Conservation (phyloP, 2,113 vertebrate genomes). For the Sprattus sprattus region DNA sequence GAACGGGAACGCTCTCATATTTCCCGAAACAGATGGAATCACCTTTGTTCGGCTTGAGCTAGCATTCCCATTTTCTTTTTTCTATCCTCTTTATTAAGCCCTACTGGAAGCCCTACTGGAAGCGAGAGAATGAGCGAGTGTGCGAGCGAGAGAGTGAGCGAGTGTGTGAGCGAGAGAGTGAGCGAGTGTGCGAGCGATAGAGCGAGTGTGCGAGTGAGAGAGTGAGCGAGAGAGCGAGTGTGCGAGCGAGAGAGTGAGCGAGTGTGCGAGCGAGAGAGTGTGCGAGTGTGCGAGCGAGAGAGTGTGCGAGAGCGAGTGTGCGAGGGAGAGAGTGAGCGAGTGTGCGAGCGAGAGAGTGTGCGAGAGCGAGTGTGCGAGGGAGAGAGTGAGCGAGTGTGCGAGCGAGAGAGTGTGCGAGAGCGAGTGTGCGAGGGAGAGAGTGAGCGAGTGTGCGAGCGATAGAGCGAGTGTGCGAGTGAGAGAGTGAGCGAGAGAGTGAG, state of each 20-base stretch:
- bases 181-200: neutral
- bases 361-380: neutral
- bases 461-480: neutral
- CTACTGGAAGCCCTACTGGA: too few relatives aligned
- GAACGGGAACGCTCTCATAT: neutral
- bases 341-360: neutral
- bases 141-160: neutral
- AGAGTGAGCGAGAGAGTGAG: neutral
- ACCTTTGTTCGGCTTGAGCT: neutral
- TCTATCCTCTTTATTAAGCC: neutral
- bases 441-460: neutral
- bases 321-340: neutral
- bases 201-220: too few relatives aligned
- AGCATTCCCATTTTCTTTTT: neutral
- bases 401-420: neutral
- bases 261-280: neutral
- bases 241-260: neutral
- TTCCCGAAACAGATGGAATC: neutral
- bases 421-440: neutral
- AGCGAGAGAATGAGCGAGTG: too few relatives aligned
- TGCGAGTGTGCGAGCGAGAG: neutral
- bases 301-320: neutral
- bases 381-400: neutral
- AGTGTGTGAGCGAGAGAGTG: too few relatives aligned
- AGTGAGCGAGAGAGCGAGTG: too few relatives aligned